Evolutionary conservation across 2,113 vertebrate genomes (phyloP), one percentile per base, ranked within the genome.

Genomic region (Rhinichthys klamathensis): DNA sequence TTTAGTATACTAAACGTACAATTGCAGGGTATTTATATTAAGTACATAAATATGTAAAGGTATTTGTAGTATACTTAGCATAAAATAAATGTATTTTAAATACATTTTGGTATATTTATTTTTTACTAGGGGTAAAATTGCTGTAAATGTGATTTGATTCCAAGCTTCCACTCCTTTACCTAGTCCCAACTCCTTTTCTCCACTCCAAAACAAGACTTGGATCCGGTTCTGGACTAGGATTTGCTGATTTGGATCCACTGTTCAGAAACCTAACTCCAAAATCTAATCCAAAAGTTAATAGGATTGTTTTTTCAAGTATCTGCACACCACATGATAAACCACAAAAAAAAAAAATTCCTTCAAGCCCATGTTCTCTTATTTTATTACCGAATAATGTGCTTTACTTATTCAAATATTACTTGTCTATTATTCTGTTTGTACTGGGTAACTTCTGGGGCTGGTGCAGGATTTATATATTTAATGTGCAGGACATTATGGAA

Each of bases 401-500:
- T 75, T 75, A 51, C 46, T 51, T 16, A 51, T 51, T 51, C 13
- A n/a, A 27, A 49, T 51, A 74, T 25, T 4, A 16, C 13, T 49
- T 3, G 4, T 25, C 41, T 25, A 49, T 46, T 73, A 27, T 49
- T 74, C 2, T 6, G 2, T 73, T 46, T 46, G 38, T 46, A 25
- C 11, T 13, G n/a, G 41, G 38, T 41, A 41, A 63, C 35, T 11
- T 46, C 35, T 80, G n/a, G n/a, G 58, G 7, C 7, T 23, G 13
- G n/a, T 41, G 13, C 3, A 63, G 7, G 80, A 51, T 7, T 82
- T 27, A 82, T 82, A 32, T 82, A 82, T 69, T 69, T 51, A 21
- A 51, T 51, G 1, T 35, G 27, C 80, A n/a, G 38, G 27, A 63
- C 38, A 80, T 80, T 63, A 63, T 63, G 58, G 78, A 82, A 82